phyloP scores from a whole-genome alignment of 2,113 vertebrate genomes.

The Nematolebias whitei region DNA sequence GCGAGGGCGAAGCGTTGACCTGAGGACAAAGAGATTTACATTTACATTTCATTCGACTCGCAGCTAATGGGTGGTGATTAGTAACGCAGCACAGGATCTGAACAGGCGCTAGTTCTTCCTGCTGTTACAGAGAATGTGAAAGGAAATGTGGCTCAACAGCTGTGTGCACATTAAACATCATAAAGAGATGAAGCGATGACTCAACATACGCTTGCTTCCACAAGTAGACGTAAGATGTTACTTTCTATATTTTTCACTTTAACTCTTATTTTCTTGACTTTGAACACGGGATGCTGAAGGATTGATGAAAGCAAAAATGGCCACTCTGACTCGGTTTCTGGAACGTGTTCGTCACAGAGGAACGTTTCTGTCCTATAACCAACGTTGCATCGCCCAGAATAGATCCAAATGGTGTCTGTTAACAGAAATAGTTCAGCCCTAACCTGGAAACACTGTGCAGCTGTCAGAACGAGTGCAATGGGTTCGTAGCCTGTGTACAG shows the following conservation, averaged over 20 bases:
- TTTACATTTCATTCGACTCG: neutral
- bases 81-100: conserved; percentile 9
- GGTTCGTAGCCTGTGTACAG: too few species aligned
- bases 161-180: neutral
- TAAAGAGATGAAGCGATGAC: too few species aligned
- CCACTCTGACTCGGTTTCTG: conserved; percentile 28
- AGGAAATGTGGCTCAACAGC: conserved; percentile 35
- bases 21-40: conserved; percentile 47
- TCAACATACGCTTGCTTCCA: neutral
- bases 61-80: neutral
- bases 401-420: conserved; percentile 45
- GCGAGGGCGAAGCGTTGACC: conserved; percentile 97
- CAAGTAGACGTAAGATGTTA: too few species aligned
- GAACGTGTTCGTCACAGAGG: conserved; percentile 35
- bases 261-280: too few species aligned
- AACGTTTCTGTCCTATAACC: conserved; percentile 28
- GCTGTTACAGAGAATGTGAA: conserved; percentile 10
- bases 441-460: conserved; percentile 55
- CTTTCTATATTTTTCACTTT: too few species aligned
- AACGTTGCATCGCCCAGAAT: conserved; percentile 35
- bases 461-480: conserved; percentile 30
- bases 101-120: conserved; percentile 23
- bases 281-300: neutral
- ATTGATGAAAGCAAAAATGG: conserved; percentile 3
- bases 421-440: conserved; percentile 56